Percentiles rank a stretch among this genome's conserved stretches.
Evolutionary conservation across 1,140 invertebrate species (phyloP).

Genomic region (Diachasma alloeum): DNA sequence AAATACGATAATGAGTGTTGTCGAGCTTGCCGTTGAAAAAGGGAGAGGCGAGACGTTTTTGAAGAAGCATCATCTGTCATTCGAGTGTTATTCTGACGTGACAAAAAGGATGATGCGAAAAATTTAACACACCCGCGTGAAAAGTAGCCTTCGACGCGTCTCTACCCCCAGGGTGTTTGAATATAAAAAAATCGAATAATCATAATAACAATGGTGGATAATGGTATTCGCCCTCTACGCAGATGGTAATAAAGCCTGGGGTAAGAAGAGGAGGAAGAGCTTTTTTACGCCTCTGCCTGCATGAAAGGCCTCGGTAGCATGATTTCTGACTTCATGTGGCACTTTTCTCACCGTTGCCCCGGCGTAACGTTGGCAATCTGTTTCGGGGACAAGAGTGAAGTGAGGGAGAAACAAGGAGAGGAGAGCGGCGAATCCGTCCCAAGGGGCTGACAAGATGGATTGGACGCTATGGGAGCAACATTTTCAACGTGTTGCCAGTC

Average conservation of each 20-base stretch:
- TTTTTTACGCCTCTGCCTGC: not conserved
- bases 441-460: conserved; percentile 15
- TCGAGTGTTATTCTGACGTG: not conserved
- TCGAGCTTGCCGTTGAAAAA: not conserved
- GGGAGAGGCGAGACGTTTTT: conserved; percentile 7
- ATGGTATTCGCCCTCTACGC: not conserved
- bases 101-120: not conserved
- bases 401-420: not conserved
- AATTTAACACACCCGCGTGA: conserved; percentile 2
- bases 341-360: conserved; percentile 46
- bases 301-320: conserved; percentile 16
- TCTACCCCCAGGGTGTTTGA: not conserved
- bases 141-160: not conserved
- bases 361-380: conserved; percentile 37
- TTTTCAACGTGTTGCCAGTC: conserved; percentile 3
- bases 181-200: conserved; percentile 1
- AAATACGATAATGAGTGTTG: not conserved
- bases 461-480: conserved; percentile 10
- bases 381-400: conserved; percentile 25
- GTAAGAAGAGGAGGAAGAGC: not conserved
- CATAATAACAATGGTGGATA: not conserved
- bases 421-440: conserved; percentile 14
- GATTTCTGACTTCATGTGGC: conserved; percentile 53
- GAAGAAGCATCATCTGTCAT: not conserved
- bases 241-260: conserved; percentile 17